Base-by-base conservation (phyloP, 2,797 vertebrate species). In the Cyclopterus lumpus region DNA sequence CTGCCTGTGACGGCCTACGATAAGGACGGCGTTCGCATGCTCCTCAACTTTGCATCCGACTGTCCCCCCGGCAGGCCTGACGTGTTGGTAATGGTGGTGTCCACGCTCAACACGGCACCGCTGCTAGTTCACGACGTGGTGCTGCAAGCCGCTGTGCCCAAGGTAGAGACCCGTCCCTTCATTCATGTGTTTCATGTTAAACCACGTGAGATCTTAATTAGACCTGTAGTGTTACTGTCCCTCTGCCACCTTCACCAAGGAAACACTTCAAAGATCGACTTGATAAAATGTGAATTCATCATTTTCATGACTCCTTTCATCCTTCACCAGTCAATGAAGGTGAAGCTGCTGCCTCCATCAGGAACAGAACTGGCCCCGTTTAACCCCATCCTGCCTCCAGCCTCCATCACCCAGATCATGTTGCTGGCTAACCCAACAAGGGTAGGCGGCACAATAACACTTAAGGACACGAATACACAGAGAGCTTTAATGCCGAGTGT, bases 401-500 rank as follows among this genome's bases (percentile, higher is more conserved):
- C 96, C 79, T 96, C 97, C 88, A 96, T 99, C 78, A 99, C 97
- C 66, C 98, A 99, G 87, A 95, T 99, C 91, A 98, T 99, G 97
- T 89, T 99, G 67, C 91, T 99, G 89, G 96, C 97, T 78, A 99
- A 99, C 67, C 97, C 98, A 15, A 57, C 92, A 0, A 97, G 96
- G 96, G 97, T 97, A 87, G 91, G 93, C 62, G 16, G 60, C 60
- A 18, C 9, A 9, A 3, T 6, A 22, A 49, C 57, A 59, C 22
- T 15, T 2, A 2, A 40, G 4, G 22, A 60, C 16, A 14, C 3
- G 32, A 54, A 60, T 9, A 36, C n/a, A 53, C 57, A 24, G 9
- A 40, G 0, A 20, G 24, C 24, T 10, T 16, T 16, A 24, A 42
- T 36, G 15, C 24, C 9, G 5, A 34, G 28, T 76, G 73, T 55